These are phyloP conservation scores for Triplophysa tibetana DNA, from an alignment of 2,113 vertebrate genomes.

Conservation along the genomic window DNA sequence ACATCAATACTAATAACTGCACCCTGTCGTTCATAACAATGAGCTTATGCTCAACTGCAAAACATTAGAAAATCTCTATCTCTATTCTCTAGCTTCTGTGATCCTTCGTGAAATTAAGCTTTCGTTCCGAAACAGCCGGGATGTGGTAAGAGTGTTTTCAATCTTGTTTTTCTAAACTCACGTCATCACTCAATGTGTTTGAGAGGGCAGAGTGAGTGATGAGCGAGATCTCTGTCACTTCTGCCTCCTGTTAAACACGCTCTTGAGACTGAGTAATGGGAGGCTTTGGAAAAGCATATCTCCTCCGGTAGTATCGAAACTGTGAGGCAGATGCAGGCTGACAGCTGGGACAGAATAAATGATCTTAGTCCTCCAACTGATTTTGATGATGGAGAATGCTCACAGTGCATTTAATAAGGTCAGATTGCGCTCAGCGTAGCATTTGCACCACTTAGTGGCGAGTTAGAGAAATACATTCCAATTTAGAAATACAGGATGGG, in stretches of 20 bases:
- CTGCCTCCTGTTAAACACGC: not conserved
- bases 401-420: not conserved
- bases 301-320: conserved; percentile 19
- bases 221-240: conserved; percentile 24
- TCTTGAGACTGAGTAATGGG: conserved; percentile 24
- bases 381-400: conserved; percentile 16
- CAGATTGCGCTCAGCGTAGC: not conserved
- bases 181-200: conserved; percentile 20
- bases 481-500: not conserved
- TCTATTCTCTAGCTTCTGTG: too few species aligned
- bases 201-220: conserved; percentile 25
- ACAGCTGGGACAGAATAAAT: conserved; percentile 10
- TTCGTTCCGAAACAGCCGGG: not conserved
- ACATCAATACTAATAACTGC: not conserved
- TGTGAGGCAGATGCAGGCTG: conserved; percentile 21
- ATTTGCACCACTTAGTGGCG: conserved; percentile 63
- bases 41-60: conserved; percentile 9
- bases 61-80: not conserved
- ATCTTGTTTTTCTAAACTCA: conserved; percentile 11
- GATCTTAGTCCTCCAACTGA: conserved; percentile 7
- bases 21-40: too few species aligned
- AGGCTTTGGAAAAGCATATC: conserved; percentile 27
- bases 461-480: conserved; percentile 29
- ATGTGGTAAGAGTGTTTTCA: not conserved
- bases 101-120: not conserved